Base-by-base conservation (phyloP, 2,113 vertebrate genomes). In the Pseudopipra pipra region DNA sequence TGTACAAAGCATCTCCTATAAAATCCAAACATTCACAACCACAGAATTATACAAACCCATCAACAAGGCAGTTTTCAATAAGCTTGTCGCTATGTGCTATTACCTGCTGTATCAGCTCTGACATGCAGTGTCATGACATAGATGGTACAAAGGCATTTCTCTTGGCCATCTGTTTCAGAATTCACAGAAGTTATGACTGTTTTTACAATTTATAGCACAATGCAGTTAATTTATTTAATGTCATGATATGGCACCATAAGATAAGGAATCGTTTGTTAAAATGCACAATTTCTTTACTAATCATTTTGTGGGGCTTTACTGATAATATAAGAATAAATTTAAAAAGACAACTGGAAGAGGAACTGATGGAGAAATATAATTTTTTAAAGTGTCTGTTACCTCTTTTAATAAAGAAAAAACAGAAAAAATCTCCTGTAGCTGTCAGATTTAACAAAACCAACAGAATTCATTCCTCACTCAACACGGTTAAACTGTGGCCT, bases 101-200 rank as follows among this genome's bases (percentile, higher is more conserved):
- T 37, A 85, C 88, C 82, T 13, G 54, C 52, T 94, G 33, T 70
- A 73, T 88, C 76, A 92, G 82, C 65, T 97, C 86, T 49, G 61
- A 87, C 78, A 93, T 78, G 91, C 58, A 90, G 77, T 28, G 11
- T 61, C 70, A 41, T 21, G 41, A 90, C 4, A 2, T 19, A 95
- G 76, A 78, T 90, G 84, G 86, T 67, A 85, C 70, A 93, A 84
- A 58, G 62, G 66, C 54, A 75, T 86, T 87, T 96, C 72, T 89
- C 96, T 95, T 93, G 91, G 90, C 90, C 93, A 92, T 39, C 90
- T 61, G 18, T 85, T 78, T 93, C 94, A 95, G 83, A 95, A 95
- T 81, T 89, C 85, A 89, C 51, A 78, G 62, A 95, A 85, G 35
- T 95, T 80, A 95, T 0, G 6, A 59, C 77, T 73, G 47, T 47